A percentile compares a stretch with the other conserved stretches of the same genome.
These are phyloP conservation scores for Eustalomyia histrio DNA, from an alignment of 2,888 invertebrate species.

Conservation along the genomic window DNA sequence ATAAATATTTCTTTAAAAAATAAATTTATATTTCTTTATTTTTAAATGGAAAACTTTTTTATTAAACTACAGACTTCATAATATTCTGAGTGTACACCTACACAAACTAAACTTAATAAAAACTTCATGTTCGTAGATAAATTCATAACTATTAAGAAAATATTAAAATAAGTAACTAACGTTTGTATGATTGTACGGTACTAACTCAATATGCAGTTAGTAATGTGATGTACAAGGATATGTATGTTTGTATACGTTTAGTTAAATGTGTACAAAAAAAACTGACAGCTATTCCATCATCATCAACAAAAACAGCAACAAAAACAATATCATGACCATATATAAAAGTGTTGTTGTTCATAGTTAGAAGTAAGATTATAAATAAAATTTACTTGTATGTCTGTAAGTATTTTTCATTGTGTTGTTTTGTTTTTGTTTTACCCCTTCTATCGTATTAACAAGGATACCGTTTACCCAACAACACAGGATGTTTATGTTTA, in stretches of 20 bases:
- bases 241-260: neutral
- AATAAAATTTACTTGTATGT: neutral
- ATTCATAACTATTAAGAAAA: constrained; percentile 5
- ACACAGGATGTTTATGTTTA: neutral
- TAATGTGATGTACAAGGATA: neutral
- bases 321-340: neutral
- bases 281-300: neutral
- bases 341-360: neutral
- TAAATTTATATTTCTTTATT: too few species aligned
- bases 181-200: neutral
- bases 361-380: neutral
- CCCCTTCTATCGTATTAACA: too few species aligned
- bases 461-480: neutral
- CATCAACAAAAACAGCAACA: neutral
- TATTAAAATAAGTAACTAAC: neutral
- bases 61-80: too few species aligned
- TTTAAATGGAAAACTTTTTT: too few species aligned
- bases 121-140: neutral
- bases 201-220: too few species aligned
- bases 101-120: neutral
- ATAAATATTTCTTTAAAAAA: too few species aligned
- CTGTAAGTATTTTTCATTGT: neutral
- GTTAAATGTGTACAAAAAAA: neutral
- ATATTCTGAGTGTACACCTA: too few species aligned
- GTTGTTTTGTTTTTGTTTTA: too few species aligned